Evolutionary conservation across 1,140 invertebrate genomes (phyloP), one percentile per base, ranked within the genome.

Genomic region (Drosophila lini): DNA sequence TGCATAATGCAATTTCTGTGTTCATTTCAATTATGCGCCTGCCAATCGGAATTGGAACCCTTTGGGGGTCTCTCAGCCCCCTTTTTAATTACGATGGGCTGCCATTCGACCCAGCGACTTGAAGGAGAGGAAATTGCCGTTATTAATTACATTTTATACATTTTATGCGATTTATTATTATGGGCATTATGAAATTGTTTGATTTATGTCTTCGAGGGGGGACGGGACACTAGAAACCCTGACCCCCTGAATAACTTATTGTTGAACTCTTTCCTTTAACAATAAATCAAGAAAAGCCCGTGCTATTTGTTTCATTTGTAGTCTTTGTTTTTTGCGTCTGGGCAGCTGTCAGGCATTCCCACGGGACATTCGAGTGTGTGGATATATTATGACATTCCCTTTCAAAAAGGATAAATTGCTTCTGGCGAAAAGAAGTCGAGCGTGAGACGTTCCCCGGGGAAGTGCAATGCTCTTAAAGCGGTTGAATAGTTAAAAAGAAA

Each of bases 121-220:
- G 8, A 47, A 55, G 57, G 11, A 34, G 8, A 74, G 76, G 80
- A 83, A 80, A 85, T 81, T 67, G 64, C 69, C 78, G 31, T 81
- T 85, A 86, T 81, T 81, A 85, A 85, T 85, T 86, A 78, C 78
- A 74, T 74, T 80, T 71, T 69, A 78, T 64, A 75, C 73, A 75
- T 75, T 74, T 75, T 64, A 42, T 45, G 47, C 75, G 47, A 71
- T 76, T 76, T 80, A 79, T 81, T 69, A 67, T 69, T 80, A 53
- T 82, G 59, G 60, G 77, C 69, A 67, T 79, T 67, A 61, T 73
- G 60, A 74, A 79, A 74, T 62, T 47, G 67, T 47, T 61, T 84
- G 81, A 84, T 84, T 85, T 86, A 84, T 84, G 67, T 44, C 13
- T 50, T 1, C 25, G 55, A 34, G 6, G 25, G 55, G 34, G 25